These are phyloP conservation scores for Patella vulgata DNA, from an alignment of 1,140 invertebrate species.

Conservation along the genomic window DNA sequence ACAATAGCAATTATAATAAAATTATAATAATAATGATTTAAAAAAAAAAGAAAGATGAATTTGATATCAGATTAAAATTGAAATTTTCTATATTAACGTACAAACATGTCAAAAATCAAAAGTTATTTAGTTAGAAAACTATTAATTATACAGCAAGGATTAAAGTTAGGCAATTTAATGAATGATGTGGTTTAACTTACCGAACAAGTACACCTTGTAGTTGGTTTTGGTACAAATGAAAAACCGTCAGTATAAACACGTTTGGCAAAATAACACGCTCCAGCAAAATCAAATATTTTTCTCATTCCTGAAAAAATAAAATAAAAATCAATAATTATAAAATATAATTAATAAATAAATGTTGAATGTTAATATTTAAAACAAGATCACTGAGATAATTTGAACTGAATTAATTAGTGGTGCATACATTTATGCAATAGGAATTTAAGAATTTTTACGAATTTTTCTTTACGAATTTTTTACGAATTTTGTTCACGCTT, in stretches of 20 bases:
- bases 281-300: conserved; percentile 50
- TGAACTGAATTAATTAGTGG: not conserved
- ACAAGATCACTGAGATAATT: not conserved
- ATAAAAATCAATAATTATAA: conserved; percentile 1
- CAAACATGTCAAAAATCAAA: too few species aligned
- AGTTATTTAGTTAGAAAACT: too few species aligned
- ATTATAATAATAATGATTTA: conserved; percentile 3
- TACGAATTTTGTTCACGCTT: too few species aligned
- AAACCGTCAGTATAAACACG: conserved; percentile 71
- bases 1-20: conserved; percentile 6
- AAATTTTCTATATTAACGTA: too few species aligned
- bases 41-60: not conserved
- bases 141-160: too few species aligned
- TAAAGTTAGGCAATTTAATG: too few species aligned
- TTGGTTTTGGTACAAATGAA: conserved; percentile 77
- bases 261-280: conserved; percentile 87
- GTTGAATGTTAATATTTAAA: not conserved
- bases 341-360: not conserved
- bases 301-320: conserved; percentile 43
- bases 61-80: not conserved
- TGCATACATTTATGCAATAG: too few species aligned
- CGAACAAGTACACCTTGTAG: conserved; percentile 83
- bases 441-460: too few species aligned
- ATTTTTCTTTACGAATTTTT: too few species aligned
- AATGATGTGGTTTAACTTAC: too few species aligned